These are phyloP conservation scores for Cataglyphis altisquamis DNA, from an alignment of 2,888 invertebrate genomes.

Conservation along the genomic window DNA sequence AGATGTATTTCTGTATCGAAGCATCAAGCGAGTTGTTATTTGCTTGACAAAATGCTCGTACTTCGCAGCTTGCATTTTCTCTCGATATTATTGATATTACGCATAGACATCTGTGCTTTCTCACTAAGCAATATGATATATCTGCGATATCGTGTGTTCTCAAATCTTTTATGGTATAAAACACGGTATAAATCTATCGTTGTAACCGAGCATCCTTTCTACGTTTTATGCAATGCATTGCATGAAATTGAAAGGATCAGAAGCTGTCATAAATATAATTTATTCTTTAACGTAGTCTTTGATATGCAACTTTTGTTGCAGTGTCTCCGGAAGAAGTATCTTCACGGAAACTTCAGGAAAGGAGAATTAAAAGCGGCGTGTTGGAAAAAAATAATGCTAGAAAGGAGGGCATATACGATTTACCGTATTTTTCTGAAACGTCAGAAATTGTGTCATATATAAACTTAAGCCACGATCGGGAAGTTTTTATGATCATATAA, in stretches of 20 bases:
- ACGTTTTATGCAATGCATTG: background rate
- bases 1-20: conserved; percentile 34
- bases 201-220: conserved; percentile 12
- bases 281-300: background rate
- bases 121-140: conserved; percentile 54
- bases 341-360: background rate
- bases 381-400: background rate
- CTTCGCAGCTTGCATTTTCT: conserved; percentile 50
- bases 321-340: background rate
- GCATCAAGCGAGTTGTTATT: conserved; percentile 58
- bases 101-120: conserved; percentile 55
- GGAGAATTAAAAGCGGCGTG: background rate
- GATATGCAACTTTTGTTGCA: conserved; percentile 5
- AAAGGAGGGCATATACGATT: background rate
- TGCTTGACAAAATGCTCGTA: conserved; percentile 61
- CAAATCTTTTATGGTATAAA: conserved; percentile 27
- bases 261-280: conserved; percentile 7
- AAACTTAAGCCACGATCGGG: background rate
- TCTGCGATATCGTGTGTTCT: conserved; percentile 58
- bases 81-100: conserved; percentile 67
- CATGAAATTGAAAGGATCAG: conserved; percentile 25
- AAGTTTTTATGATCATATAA: conserved; percentile 12
- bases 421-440: background rate
- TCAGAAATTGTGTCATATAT: conserved; percentile 15
- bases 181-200: conserved; percentile 10